A percentile compares a stretch with the other conserved stretches of the same genome.
phyloP scores from a whole-genome alignment of 2,797 vertebrate species.

The Scolopax rusticola region DNA sequence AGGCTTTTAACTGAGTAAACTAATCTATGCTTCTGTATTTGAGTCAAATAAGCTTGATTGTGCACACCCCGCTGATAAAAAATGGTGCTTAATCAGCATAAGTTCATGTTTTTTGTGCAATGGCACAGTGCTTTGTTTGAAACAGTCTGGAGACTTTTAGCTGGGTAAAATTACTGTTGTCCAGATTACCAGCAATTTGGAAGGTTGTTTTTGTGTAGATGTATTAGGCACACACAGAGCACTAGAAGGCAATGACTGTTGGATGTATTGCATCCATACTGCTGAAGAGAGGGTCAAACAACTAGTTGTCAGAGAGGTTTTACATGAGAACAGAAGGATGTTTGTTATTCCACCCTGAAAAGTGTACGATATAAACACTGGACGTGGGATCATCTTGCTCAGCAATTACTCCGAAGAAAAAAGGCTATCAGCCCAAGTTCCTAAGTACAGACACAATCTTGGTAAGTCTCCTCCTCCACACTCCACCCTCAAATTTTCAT shows the following conservation, averaged over 20 bases:
- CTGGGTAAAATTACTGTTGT: not conserved
- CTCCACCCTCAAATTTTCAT: not conserved
- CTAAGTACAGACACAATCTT: not conserved
- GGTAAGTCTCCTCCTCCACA: not conserved
- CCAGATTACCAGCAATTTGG: not conserved
- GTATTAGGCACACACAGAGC: not conserved
- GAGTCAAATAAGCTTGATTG: not conserved
- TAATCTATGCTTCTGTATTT: not conserved
- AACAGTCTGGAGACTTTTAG: not conserved
- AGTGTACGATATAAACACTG: not conserved
- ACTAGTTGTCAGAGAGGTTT: not conserved
- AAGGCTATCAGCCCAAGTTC: accelerated
- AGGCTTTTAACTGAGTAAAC: slow-evolving; percentile 46
- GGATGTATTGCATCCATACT: not conserved
- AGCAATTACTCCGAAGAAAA: not conserved
- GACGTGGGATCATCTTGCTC: not conserved
- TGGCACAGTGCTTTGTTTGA: not conserved
- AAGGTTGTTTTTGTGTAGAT: not conserved
- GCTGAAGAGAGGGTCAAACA: not conserved
- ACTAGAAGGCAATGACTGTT: not conserved
- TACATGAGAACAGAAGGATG: not conserved
- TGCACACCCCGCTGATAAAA: not conserved
- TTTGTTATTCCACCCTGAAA: not conserved
- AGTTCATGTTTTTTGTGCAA: not conserved
- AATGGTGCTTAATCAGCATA: not conserved